These are phyloP conservation scores for Sesamia nonagrioides DNA, from an alignment of 1,140 invertebrate species.

Conservation along the genomic window DNA sequence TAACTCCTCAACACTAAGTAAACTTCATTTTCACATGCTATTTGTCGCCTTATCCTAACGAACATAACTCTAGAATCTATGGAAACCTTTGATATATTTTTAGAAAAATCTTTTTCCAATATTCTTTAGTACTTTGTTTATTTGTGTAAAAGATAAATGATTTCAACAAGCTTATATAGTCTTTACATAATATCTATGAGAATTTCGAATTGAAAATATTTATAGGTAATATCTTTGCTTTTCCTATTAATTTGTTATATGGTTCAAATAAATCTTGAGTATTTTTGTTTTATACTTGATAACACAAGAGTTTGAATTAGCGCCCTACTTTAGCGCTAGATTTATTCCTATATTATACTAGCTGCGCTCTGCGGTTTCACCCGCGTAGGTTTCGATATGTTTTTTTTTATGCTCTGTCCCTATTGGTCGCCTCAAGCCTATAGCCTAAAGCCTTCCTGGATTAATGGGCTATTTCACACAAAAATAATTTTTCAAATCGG, in stretches of 20 bases:
- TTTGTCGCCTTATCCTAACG: not conserved
- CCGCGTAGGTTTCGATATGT: too few relatives aligned
- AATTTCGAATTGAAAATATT: not conserved
- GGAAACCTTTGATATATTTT: not conserved
- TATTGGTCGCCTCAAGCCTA: too few relatives aligned
- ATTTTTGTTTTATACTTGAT: not conserved
- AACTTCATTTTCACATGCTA: slow-evolving; percentile 16
- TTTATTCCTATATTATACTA: too few relatives aligned
- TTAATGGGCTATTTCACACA: too few relatives aligned
- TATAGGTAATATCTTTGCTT: too few relatives aligned
- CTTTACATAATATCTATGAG: not conserved
- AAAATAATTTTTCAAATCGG: too few relatives aligned
- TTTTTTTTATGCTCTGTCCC: too few relatives aligned
- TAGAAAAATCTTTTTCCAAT: slow-evolving; percentile 25
- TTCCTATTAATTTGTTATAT: not conserved
- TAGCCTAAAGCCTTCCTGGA: too few relatives aligned
- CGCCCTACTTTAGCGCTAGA: too few relatives aligned
- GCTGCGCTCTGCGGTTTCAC: too few relatives aligned
- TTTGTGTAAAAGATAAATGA: not conserved
- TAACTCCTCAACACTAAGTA: not conserved
- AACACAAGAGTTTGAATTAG: not conserved
- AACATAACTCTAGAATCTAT: not conserved
- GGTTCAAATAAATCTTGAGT: not conserved
- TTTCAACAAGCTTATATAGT: not conserved
- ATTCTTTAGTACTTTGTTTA: not conserved